Percentiles rank a stretch among this genome's conserved stretches.
phyloP scores from a whole-genome alignment of 2,888 invertebrate species.

The Pristionchus fissidentatus region DNA sequence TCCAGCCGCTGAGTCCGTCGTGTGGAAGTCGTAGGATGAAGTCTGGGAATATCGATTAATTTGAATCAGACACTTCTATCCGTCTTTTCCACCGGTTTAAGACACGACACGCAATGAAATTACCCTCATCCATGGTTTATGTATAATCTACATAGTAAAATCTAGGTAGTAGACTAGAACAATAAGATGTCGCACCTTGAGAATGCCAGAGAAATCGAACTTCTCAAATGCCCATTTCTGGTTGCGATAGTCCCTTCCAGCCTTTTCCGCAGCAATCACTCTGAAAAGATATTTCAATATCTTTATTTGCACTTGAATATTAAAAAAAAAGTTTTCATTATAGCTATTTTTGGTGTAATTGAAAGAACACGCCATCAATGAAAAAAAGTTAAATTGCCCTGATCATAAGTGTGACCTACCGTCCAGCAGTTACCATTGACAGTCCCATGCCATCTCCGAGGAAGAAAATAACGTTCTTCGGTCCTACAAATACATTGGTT shows the following conservation, averaged over 20 bases:
- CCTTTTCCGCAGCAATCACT: conserved; percentile 29
- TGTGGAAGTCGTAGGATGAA: conserved; percentile 46
- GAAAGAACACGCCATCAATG: not conserved
- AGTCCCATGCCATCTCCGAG: conserved; percentile 49
- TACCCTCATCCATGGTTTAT: no score
- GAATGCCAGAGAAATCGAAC: conserved; percentile 47
- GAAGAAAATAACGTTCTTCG: conserved; percentile 48
- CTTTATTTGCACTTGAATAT: not conserved
- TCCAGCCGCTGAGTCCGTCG: conserved; percentile 43
- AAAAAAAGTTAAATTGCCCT: not conserved
- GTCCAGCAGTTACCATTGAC: conserved; percentile 45
- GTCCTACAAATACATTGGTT: not conserved
- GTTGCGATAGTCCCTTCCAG: conserved; percentile 3
- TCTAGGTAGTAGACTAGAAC: not conserved
- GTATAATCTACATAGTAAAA: no score
- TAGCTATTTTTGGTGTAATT: not conserved
- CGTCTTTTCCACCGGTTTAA: no score
- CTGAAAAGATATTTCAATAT: not conserved
- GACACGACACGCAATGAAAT: no score
- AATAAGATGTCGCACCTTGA: conserved; percentile 29
- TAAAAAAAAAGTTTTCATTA: not conserved
- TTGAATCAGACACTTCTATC: not conserved
- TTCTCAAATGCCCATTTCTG: conserved; percentile 45
- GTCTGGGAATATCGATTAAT: not conserved
- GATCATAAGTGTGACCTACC: not conserved